Evolutionary conservation across 1,140 invertebrate species (phyloP).

Genomic region (Apis mellifera): DNA sequence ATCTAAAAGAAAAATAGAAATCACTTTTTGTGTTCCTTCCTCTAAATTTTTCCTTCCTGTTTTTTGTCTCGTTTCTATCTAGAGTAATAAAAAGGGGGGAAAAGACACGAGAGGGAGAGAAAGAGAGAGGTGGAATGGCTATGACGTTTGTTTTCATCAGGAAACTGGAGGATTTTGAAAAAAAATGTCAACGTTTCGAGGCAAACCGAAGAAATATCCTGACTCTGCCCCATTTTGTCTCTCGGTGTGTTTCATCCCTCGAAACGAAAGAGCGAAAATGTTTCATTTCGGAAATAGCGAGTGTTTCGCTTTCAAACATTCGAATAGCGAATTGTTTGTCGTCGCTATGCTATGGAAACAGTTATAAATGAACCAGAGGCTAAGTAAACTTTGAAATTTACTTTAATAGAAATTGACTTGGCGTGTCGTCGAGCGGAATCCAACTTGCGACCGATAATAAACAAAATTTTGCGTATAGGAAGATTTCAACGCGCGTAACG

Average conservation of each 20-base stretch:
- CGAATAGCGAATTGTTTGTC: neutral
- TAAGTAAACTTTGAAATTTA: constrained; percentile 4
- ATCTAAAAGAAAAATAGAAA: too few relatives aligned
- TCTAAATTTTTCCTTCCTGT: too few relatives aligned
- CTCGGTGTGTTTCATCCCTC: too few relatives aligned
- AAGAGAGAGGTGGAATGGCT: too few relatives aligned
- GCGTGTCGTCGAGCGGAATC: neutral
- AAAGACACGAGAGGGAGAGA: too few relatives aligned
- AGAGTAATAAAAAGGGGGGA: too few relatives aligned
- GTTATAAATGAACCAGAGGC: neutral
- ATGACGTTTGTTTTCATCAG: too few relatives aligned
- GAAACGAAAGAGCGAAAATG: neutral
- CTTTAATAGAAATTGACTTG: constrained; percentile 19
- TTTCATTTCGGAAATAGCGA: neutral
- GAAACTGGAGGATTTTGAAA: too few relatives aligned
- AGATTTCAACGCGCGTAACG: neutral
- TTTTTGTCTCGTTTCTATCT: neutral
- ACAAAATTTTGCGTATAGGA: neutral
- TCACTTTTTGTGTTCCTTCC: too few relatives aligned
- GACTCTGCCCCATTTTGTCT: too few relatives aligned
- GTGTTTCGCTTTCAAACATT: neutral
- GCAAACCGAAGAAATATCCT: neutral
- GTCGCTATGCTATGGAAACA: neutral
- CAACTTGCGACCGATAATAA: neutral
- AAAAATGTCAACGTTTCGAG: neutral